Base-by-base conservation (phyloP, 2,797 vertebrate genomes). In the Botia almorhae region DNA sequence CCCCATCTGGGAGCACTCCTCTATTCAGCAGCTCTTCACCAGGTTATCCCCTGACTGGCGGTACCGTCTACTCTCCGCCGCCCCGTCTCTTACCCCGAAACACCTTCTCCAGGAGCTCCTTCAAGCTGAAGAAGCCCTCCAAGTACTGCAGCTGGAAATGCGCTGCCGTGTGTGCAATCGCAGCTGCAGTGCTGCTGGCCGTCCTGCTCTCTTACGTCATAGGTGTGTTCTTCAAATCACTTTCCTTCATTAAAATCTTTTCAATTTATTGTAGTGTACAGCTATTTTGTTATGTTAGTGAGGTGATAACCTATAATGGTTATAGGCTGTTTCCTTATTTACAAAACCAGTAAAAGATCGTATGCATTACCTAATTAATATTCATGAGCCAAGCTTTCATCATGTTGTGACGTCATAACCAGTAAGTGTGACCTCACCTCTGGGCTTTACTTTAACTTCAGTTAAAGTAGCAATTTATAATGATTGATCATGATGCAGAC, bases 131-230 rank as follows among this genome's bases (percentile, higher is more conserved):
- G 92, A 96, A 96, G 12, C 95, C 96, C 50, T 96, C 95, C 87
- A 96, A 96, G 79, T 96, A 96, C 88, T 96, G 96, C 88, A 96
- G 95, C 92, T 96, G 96, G 96, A 96, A 96, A 90, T 96, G 96
- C 14, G 95, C 96, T 3, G 96, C 96, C 77, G 90, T 96, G 67
- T 95, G 94, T 0, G 95, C 96, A 81, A 96, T 96, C 7, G 92
- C 93, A 1, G 94, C 96, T 0, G 95, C 96, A 48, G 87, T 95
- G 12, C 90, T 96, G 80, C 89, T 96, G 83, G 94, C 95, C 51
- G 91, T 96, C 48, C 88, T 96, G 82, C 91, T 96, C 68, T 95
- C 95, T 0, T 96, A 96, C 88, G 96, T 96, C 89, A 96, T 96
- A 87, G 95, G 96, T 96, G 91, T 92, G 94, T 48, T 23, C 19